Evolutionary conservation across 2,797 vertebrate species (phyloP).

Genomic region (Lagodon rhomboides): DNA sequence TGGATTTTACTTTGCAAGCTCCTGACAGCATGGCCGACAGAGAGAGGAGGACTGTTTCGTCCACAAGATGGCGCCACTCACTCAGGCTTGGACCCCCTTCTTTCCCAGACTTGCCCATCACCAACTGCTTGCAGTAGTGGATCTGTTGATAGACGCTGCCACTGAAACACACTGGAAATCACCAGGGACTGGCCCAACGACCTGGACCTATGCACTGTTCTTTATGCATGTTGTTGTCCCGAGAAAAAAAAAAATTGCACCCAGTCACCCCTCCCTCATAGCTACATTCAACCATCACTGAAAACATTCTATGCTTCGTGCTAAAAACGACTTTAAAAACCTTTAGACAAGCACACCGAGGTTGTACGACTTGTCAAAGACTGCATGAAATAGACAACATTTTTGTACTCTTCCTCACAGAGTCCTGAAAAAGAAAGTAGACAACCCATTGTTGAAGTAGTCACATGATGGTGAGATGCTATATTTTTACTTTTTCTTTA

Average conservation of each 20-base stretch:
- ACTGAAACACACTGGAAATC: slow-evolving; percentile 80
- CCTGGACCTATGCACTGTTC: slow-evolving; percentile 85
- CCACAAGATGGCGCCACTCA: slow-evolving; percentile 72
- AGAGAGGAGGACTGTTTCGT: slow-evolving; percentile 47
- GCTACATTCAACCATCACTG: slow-evolving; percentile 73
- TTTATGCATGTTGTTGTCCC: slow-evolving; percentile 83
- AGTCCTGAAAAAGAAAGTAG: slow-evolving; percentile 66
- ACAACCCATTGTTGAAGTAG: slow-evolving; percentile 76
- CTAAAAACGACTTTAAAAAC: slow-evolving; percentile 63
- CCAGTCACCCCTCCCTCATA: slow-evolving; percentile 47
- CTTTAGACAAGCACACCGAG: slow-evolving; percentile 68
- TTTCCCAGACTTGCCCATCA: slow-evolving; percentile 44
- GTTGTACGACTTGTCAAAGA: slow-evolving; percentile 78
- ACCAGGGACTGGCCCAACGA: slow-evolving; percentile 70
- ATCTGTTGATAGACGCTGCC: slow-evolving; percentile 72
- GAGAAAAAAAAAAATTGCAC: slow-evolving; percentile 33
- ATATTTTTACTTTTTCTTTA: slow-evolving; percentile 56
- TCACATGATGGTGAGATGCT: slow-evolving; percentile 73
- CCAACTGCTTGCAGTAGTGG: slow-evolving; percentile 71
- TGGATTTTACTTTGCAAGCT: slow-evolving; percentile 40
- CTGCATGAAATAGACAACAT: slow-evolving; percentile 82
- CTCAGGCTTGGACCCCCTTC: slow-evolving; percentile 55
- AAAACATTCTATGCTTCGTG: slow-evolving; percentile 77
- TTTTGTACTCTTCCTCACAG: slow-evolving; percentile 75
- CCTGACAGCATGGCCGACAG: slow-evolving; percentile 47